A percentile compares a stretch with the other conserved stretches of the same genome.
Conservation (phyloP, 2,888 invertebrate species). For the Biston stratarius region DNA sequence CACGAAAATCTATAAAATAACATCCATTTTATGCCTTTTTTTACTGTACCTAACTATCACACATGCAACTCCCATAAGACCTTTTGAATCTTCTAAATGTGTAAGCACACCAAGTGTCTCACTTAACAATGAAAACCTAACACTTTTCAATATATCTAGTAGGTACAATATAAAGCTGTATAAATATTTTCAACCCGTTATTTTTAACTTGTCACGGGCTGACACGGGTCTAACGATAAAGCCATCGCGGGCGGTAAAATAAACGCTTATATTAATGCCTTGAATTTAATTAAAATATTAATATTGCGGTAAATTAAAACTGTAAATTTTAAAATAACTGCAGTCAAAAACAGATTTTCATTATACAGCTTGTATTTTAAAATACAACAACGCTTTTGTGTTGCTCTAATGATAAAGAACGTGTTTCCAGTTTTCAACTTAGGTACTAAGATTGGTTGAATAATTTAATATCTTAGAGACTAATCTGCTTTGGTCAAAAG, state of each 20-base stretch:
- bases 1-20: too few relatives aligned
- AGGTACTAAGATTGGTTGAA: too few relatives aligned
- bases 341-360: neutral
- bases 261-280: slow-evolving; percentile 12
- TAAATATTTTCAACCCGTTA: slow-evolving; percentile 16
- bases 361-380: neutral
- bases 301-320: slow-evolving; percentile 11
- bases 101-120: too few relatives aligned
- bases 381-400: too few relatives aligned
- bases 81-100: too few relatives aligned
- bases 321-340: slow-evolving; percentile 5
- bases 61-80: too few relatives aligned
- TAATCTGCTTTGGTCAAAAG: too few relatives aligned
- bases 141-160: neutral
- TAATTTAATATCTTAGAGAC: too few relatives aligned
- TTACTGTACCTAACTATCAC: too few relatives aligned
- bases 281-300: slow-evolving; percentile 18
- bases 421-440: too few relatives aligned
- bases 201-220: slow-evolving; percentile 42
- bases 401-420: neutral
- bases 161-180: slow-evolving; percentile 2
- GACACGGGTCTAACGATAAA: slow-evolving; percentile 47
- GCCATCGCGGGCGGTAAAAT: slow-evolving; percentile 16
- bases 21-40: too few relatives aligned
- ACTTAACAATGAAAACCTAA: neutral